phyloP scores from a whole-genome alignment of 2,888 invertebrate genomes.

The Himalopsyche kuldschensis region DNA sequence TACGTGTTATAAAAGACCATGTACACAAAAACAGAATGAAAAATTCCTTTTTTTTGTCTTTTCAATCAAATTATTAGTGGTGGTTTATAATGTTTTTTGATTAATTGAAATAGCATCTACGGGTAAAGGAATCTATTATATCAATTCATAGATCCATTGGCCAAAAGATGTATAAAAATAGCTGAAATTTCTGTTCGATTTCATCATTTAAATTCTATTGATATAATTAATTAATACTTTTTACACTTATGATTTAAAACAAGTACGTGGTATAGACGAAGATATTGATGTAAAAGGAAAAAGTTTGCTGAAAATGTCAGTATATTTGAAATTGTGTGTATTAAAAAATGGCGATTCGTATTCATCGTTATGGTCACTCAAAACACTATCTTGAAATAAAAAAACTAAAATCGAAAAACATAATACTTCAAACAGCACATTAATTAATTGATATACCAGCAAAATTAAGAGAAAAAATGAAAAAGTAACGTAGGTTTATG shows the following conservation, averaged over 20 bases:
- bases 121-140: neutral
- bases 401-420: neutral
- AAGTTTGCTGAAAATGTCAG: neutral
- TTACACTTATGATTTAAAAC: neutral
- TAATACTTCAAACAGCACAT: neutral
- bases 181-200: neutral
- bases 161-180: neutral
- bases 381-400: neutral
- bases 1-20: no score
- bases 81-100: neutral
- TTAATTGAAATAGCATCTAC: neutral
- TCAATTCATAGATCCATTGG: neutral
- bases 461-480: conserved; percentile 45
- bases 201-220: neutral
- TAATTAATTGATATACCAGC: conserved; percentile 20
- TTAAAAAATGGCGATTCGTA: neutral
- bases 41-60: no score
- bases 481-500: conserved; percentile 40
- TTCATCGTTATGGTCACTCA: neutral
- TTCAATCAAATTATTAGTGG: no score
- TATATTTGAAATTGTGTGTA: neutral
- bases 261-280: neutral
- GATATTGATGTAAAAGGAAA: neutral
- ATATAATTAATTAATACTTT: neutral
- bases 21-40: no score